A percentile compares a stretch with the other conserved stretches of the same genome.
Conservation (phyloP, 2,888 invertebrate genomes). For the Pasiphila rectangulata region DNA sequence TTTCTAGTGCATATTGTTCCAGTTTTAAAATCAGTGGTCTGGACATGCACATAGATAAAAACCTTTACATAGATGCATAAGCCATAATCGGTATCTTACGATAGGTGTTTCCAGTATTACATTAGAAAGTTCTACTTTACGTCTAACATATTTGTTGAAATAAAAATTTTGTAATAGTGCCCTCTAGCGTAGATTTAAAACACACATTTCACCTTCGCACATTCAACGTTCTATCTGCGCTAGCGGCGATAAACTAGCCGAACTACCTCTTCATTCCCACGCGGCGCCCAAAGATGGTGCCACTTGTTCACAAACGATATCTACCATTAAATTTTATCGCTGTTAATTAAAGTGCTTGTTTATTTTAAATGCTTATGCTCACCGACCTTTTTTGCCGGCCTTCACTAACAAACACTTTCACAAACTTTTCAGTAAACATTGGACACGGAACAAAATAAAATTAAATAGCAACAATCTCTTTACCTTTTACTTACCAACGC, state of each 20-base stretch:
- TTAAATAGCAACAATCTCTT: slow-evolving; percentile 56
- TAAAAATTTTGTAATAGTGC: not conserved
- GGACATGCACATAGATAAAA: no score
- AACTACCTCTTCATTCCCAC: not conserved
- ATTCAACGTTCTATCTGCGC: not conserved
- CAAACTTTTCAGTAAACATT: slow-evolving; percentile 59
- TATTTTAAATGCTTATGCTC: slow-evolving; percentile 35
- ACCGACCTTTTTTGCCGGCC: slow-evolving; percentile 53
- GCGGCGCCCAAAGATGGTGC: slow-evolving; percentile 48
- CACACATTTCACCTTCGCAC: not conserved
- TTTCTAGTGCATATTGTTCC: no score
- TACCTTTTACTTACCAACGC: slow-evolving; percentile 48
- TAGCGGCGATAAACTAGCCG: not conserved
- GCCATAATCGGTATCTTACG: no score
- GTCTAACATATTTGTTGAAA: not conserved
- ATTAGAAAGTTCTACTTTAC: no score
- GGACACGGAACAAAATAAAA: slow-evolving; percentile 55
- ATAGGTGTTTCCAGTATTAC: no score
- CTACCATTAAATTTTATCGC: not conserved
- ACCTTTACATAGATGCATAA: no score
- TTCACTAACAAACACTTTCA: slow-evolving; percentile 64
- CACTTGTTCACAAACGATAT: slow-evolving; percentile 21
- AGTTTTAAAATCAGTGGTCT: no score
- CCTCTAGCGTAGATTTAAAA: slow-evolving; percentile 11
- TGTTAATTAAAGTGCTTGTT: slow-evolving; percentile 28